Evolutionary conservation across 2,797 vertebrate genomes (phyloP).

Genomic region (Tangara arthus): DNA sequence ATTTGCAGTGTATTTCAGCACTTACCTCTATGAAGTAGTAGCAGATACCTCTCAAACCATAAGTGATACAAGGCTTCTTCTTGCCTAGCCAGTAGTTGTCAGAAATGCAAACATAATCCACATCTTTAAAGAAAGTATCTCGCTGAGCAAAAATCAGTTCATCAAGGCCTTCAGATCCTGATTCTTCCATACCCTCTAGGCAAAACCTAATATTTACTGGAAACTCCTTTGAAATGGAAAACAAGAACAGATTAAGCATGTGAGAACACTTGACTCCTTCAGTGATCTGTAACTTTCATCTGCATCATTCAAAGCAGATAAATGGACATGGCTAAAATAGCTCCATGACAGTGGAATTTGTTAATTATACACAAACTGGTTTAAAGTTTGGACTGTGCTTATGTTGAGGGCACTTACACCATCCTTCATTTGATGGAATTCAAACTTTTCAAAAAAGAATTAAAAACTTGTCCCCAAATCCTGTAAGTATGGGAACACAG

Average conservation of each 20-base stretch:
- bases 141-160: slow-evolving; percentile 86
- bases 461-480: background rate
- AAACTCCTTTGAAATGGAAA: slow-evolving; percentile 78
- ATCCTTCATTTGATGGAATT: background rate
- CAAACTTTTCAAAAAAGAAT: background rate
- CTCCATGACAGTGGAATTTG: background rate
- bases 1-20: background rate
- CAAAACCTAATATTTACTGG: slow-evolving; percentile 97
- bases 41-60: slow-evolving; percentile 92
- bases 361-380: background rate
- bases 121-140: slow-evolving; percentile 89
- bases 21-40: slow-evolving; percentile 90
- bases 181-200: slow-evolving; percentile 98
- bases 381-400: background rate
- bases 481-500: background rate
- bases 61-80: slow-evolving; percentile 95
- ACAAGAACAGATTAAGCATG: background rate
- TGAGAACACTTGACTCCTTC: background rate
- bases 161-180: slow-evolving; percentile 93
- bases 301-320: background rate
- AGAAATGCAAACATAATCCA: slow-evolving; percentile 96
- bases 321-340: background rate
- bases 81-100: slow-evolving; percentile 99
- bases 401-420: background rate
- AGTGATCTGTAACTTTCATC: background rate